Conservation (phyloP, 2,113 vertebrate genomes). For the Gymnogyps californianus region DNA sequence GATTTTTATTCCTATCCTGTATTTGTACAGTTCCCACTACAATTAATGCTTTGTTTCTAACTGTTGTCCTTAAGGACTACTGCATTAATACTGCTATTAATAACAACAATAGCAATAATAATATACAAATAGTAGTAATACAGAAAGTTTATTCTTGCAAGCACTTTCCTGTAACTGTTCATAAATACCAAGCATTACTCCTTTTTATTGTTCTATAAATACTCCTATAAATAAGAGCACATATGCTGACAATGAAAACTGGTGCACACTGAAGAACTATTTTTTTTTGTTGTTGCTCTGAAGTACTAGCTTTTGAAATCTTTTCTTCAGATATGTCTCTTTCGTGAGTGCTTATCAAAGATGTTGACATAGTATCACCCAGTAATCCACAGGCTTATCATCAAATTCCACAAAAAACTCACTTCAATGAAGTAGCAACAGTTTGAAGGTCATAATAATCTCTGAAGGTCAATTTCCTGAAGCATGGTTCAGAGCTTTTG, state of each 20-base stretch:
- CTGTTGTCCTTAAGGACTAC: neutral
- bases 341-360: conserved; percentile 34
- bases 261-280: neutral
- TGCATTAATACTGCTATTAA: neutral
- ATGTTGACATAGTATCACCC: conserved; percentile 49
- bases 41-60: neutral
- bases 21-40: neutral
- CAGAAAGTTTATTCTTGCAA: neutral
- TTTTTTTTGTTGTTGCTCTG: neutral
- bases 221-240: neutral
- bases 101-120: neutral
- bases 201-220: neutral
- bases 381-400: conserved; percentile 75
- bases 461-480: conserved; percentile 78
- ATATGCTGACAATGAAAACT: neutral
- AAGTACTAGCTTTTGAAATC: neutral
- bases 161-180: neutral
- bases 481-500: conserved; percentile 70
- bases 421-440: conserved; percentile 42
- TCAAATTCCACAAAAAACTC: conserved; percentile 66
- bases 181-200: neutral
- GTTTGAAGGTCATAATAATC: conserved; percentile 82
- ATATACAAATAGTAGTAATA: neutral
- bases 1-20: neutral
- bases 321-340: neutral